Conservation (phyloP, 2,113 vertebrate genomes). For the Uria lomvia region DNA sequence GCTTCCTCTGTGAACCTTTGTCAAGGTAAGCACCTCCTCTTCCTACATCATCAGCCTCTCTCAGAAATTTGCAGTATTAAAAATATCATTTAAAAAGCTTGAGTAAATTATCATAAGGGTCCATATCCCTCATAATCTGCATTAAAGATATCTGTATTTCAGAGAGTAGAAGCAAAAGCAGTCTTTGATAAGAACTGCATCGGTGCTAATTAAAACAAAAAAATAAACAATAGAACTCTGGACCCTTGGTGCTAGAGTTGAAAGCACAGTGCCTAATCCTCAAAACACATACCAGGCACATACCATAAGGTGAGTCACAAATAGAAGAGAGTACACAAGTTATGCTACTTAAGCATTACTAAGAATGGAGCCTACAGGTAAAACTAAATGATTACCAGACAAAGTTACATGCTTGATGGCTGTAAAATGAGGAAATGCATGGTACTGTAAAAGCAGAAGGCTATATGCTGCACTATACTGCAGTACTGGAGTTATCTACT, state of each 20-base stretch:
- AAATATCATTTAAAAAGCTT: not conserved
- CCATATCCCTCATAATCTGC: not conserved
- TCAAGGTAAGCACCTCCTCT: not conserved
- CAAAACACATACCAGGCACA: not conserved
- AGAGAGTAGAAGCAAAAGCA: not conserved
- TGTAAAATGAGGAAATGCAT: not conserved
- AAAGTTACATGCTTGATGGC: not conserved
- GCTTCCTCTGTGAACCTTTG: not conserved
- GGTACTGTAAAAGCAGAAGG: not conserved
- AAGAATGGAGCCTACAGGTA: not conserved
- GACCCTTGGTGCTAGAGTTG: not conserved
- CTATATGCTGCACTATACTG: not conserved
- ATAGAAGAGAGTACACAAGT: not conserved
- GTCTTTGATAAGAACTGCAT: not conserved
- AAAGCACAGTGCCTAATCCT: not conserved
- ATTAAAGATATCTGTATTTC: not conserved
- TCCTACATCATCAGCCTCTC: not conserved
- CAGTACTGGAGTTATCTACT: not conserved
- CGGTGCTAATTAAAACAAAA: not conserved
- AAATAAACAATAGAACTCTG: not conserved
- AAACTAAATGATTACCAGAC: not conserved
- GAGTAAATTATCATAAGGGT: not conserved
- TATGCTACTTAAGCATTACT: not conserved
- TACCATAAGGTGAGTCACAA: not conserved
- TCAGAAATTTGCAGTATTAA: not conserved